Percentiles rank a stretch among this genome's conserved stretches.
phyloP scores from a whole-genome alignment of 2,113 vertebrate species.

The Cyanoderma ruficeps region DNA sequence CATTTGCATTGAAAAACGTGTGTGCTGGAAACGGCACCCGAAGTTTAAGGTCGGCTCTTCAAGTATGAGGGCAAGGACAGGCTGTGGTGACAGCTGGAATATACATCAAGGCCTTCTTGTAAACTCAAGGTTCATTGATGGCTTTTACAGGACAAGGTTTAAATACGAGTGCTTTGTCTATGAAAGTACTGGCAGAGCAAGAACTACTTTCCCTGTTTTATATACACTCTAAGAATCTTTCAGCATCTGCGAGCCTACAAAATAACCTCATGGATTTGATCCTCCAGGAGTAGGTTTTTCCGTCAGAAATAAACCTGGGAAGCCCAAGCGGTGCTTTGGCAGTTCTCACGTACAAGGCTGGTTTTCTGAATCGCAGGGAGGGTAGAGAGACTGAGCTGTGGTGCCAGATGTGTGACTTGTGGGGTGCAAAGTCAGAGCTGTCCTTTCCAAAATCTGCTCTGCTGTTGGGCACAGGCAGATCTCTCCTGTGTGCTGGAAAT shows the following conservation, averaged over 20 bases:
- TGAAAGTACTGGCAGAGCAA: not conserved
- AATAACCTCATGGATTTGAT: not conserved
- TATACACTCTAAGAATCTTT: not conserved
- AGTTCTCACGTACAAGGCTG: not conserved
- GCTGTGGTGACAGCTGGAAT: not conserved
- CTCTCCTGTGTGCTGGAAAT: not conserved
- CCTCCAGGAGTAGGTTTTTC: not conserved
- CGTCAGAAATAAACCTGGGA: not conserved
- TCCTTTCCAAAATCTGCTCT: not conserved
- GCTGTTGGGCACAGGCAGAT: not conserved
- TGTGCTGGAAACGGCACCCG: rapidly evolving
- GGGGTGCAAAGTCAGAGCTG: not conserved
- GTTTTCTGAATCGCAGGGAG: not conserved
- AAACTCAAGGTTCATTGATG: not conserved
- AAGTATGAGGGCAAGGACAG: not conserved
- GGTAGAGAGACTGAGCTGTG: not conserved
- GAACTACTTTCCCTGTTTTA: not conserved
- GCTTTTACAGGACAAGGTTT: not conserved
- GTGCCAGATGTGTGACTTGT: not conserved
- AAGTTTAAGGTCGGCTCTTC: not conserved
- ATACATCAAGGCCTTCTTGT: not conserved
- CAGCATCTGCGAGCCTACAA: not conserved
- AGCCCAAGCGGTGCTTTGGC: not conserved
- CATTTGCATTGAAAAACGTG: not conserved
- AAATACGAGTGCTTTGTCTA: not conserved